These are phyloP conservation scores for Nasonovia ribisnigri DNA, from an alignment of 2,888 invertebrate species.

Conservation along the genomic window DNA sequence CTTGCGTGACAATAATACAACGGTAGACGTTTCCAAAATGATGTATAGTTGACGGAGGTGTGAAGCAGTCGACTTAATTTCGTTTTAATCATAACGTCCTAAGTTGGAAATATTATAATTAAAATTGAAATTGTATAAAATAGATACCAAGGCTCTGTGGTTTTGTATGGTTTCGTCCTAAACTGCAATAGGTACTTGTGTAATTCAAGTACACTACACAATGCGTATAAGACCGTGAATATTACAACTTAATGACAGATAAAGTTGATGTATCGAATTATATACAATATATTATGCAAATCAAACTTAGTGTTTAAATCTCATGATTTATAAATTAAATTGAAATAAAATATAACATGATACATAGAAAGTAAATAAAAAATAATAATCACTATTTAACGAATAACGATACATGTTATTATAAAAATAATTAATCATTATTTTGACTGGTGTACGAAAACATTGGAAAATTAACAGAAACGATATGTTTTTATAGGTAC, in stretches of 20 bases:
- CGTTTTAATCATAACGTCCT: background rate
- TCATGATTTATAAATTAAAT: background rate
- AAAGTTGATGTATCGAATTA: background rate
- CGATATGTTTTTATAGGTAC: background rate
- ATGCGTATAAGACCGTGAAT: background rate
- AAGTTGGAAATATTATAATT: background rate
- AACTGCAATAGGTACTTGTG: too few relatives aligned
- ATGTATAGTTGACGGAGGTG: conserved; percentile 17
- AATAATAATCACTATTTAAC: background rate
- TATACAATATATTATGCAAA: background rate
- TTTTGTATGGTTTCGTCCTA: background rate
- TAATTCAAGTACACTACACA: conserved; percentile 3
- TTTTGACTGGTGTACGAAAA: background rate
- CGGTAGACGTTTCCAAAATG: conserved; percentile 20
- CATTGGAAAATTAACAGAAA: background rate
- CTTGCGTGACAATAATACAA: conserved; percentile 33
- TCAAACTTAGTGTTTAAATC: background rate
- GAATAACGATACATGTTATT: background rate
- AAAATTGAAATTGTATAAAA: background rate
- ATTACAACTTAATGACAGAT: background rate
- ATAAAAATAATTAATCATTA: background rate
- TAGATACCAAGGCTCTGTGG: conserved; percentile 13
- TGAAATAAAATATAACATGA: background rate
- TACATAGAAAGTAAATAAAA: background rate
- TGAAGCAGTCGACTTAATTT: conserved; percentile 23